These are phyloP conservation scores for Helleia helle DNA, from an alignment of 2,888 invertebrate species.

Conservation along the genomic window DNA sequence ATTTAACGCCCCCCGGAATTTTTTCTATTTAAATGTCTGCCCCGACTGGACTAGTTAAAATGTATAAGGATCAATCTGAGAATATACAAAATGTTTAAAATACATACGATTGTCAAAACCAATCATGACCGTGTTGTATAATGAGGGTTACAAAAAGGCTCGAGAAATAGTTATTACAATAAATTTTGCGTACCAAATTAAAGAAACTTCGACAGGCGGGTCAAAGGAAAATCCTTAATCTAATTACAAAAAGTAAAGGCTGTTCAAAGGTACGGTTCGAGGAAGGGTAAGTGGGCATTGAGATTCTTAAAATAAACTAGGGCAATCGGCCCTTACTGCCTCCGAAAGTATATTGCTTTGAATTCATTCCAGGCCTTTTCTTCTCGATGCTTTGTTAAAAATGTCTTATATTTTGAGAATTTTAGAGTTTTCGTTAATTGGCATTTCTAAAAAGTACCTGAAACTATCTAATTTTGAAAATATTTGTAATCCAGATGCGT, in stretches of 20 bases:
- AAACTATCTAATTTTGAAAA: no score
- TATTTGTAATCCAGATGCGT: no score
- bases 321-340: not conserved
- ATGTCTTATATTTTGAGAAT: not conserved
- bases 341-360: not conserved
- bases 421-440: no score
- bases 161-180: not conserved
- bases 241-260: conserved; percentile 19
- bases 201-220: conserved; percentile 1
- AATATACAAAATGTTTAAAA: no score
- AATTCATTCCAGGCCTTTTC: not conserved
- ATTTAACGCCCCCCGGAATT: no score
- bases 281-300: conserved; percentile 5
- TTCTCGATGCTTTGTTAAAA: not conserved
- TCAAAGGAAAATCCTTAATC: conserved; percentile 15
- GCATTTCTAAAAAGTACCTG: no score
- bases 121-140: no score
- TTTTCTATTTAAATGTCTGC: no score
- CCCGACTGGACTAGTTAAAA: no score
- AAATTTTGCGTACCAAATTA: conserved; percentile 3
- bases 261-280: conserved; percentile 13
- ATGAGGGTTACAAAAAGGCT: not conserved
- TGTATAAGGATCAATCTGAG: no score
- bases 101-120: no score
- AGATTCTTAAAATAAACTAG: conserved; percentile 1